Conservation (phyloP, 2,113 vertebrate genomes). For the Calyptommatus sinebrachiatus region DNA sequence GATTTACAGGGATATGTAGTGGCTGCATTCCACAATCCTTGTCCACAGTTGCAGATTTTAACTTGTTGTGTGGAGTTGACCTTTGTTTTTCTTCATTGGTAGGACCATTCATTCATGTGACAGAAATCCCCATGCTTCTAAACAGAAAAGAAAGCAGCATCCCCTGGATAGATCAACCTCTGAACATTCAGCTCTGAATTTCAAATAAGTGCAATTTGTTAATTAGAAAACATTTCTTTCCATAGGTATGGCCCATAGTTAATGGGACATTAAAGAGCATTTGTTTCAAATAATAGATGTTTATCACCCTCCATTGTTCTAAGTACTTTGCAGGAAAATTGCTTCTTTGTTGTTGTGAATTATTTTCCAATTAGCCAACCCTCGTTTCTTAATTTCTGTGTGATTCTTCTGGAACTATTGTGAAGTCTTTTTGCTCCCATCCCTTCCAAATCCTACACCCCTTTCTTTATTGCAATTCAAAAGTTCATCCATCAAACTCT, state of each 20-base stretch:
- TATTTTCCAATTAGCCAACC: slow-evolving; percentile 35
- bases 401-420: not conserved
- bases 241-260: slow-evolving; percentile 12
- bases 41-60: no score
- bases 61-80: no score
- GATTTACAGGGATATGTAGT: no score
- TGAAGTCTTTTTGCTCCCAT: not conserved
- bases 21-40: no score
- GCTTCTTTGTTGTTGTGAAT: slow-evolving; percentile 28
- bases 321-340: slow-evolving; percentile 40
- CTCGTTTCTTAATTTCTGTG: slow-evolving; percentile 34
- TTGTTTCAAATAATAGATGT: slow-evolving; percentile 25
- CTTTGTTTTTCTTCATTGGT: not conserved
- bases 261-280: slow-evolving; percentile 17
- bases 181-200: slow-evolving; percentile 13
- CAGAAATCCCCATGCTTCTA: not conserved
- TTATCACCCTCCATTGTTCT: slow-evolving; percentile 15
- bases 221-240: slow-evolving; percentile 27
- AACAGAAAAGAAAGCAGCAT: not conserved
- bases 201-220: slow-evolving; percentile 22
- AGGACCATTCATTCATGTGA: no score
- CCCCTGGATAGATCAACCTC: not conserved
- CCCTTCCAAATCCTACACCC: no score
- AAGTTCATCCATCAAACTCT: not conserved
- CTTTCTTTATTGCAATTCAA: not conserved